Evolutionary conservation across 2,797 vertebrate genomes (phyloP).

Genomic region (Sarcoramphus papa): DNA sequence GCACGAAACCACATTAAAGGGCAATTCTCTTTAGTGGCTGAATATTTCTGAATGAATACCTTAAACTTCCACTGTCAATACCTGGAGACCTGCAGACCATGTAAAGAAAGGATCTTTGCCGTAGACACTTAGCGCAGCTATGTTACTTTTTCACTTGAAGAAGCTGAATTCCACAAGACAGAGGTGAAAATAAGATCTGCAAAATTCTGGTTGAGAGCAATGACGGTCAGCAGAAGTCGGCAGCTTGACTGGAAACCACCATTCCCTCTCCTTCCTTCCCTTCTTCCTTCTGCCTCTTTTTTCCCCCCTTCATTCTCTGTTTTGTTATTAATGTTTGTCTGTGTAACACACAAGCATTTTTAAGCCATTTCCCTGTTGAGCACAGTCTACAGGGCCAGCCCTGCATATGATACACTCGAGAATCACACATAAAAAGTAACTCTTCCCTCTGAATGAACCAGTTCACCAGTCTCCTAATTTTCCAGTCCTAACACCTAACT

Average conservation of each 20-base stretch:
- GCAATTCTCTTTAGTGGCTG: neutral
- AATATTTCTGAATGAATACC: neutral
- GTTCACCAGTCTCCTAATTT: neutral
- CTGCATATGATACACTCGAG: neutral
- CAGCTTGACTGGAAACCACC: neutral
- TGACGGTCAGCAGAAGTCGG: neutral
- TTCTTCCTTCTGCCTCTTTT: neutral
- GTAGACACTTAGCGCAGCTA: neutral
- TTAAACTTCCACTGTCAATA: neutral
- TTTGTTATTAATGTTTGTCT: neutral
- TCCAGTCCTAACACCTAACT: neutral
- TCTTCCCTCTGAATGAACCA: neutral
- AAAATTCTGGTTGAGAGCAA: neutral
- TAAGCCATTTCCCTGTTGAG: neutral
- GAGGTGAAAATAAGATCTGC: neutral
- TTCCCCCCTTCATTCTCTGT: neutral
- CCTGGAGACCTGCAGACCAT: neutral
- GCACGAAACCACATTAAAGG: neutral
- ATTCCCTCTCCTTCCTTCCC: neutral
- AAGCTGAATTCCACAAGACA: neutral
- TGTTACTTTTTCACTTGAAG: neutral
- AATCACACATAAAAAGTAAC: neutral
- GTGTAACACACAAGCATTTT: neutral
- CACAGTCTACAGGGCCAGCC: neutral
- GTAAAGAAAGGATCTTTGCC: neutral